phyloP scores from a whole-genome alignment of 2,113 vertebrate species.

The Ameiurus melas region DNA sequence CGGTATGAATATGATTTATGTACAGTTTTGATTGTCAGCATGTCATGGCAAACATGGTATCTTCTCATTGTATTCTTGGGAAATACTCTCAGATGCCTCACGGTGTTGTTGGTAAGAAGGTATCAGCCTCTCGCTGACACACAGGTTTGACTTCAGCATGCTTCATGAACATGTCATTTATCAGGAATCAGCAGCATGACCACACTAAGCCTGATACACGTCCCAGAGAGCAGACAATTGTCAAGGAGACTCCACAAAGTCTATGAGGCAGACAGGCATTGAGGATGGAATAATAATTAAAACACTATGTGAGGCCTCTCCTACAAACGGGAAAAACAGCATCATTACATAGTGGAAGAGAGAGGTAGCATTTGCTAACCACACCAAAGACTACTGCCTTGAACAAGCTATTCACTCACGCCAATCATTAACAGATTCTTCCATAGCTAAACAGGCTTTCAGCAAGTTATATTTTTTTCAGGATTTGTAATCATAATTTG shows the following conservation, averaged over 20 bases:
- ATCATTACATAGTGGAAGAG: conserved; percentile 51
- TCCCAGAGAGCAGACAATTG: conserved; percentile 74
- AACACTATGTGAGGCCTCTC: conserved; percentile 69
- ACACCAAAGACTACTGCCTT: conserved; percentile 48
- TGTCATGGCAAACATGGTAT: background rate
- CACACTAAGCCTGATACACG: conserved; percentile 65
- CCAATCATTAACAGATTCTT: conserved; percentile 52
- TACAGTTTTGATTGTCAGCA: background rate
- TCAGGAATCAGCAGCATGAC: conserved; percentile 58
- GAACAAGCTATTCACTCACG: conserved; percentile 51
- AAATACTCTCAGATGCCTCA: conserved; percentile 3
- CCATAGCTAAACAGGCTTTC: conserved; percentile 37
- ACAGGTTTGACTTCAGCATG: conserved; percentile 58
- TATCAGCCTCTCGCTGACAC: conserved; percentile 48
- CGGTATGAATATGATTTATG: conserved; percentile 8
- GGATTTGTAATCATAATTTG: background rate
- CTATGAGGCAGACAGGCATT: conserved; percentile 63
- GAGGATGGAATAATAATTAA: conserved; percentile 66
- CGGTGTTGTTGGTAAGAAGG: conserved; percentile 12
- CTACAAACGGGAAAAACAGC: conserved; percentile 50
- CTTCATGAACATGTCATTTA: conserved; percentile 60
- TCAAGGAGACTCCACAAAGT: conserved; percentile 74
- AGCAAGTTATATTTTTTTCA: background rate
- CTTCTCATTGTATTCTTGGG: background rate
- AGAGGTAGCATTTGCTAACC: conserved; percentile 56